Conservation (phyloP, 2,888 invertebrate genomes). For the Saturnia pavonia region DNA sequence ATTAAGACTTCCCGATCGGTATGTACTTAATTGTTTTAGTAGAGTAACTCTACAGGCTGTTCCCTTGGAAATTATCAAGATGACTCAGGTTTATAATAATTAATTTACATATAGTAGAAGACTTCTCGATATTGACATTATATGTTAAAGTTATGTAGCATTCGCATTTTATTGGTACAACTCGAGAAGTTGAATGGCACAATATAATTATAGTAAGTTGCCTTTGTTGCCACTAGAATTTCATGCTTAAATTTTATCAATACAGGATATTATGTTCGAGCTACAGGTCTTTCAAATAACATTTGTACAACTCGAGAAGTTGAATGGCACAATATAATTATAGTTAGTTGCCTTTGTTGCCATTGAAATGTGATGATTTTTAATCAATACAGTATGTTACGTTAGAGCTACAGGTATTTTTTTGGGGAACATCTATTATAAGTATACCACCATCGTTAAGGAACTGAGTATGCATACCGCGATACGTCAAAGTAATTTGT, state of each 20-base stretch:
- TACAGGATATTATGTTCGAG: too few relatives aligned
- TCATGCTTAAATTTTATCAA: too few relatives aligned
- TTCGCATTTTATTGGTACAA: neutral
- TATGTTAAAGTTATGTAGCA: neutral
- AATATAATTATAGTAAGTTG: too few relatives aligned
- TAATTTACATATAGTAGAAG: neutral
- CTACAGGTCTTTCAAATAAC: too few relatives aligned
- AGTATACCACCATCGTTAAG: neutral
- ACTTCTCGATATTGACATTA: neutral
- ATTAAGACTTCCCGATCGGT: constrained; percentile 87
- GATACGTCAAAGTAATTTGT: too few relatives aligned
- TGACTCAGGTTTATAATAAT: neutral
- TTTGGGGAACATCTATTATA: neutral
- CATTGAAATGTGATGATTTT: neutral
- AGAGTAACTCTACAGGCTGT: neutral
- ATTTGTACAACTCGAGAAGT: neutral
- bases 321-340: neutral
- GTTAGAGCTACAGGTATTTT: neutral
- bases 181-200: neutral
- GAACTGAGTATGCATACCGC: neutral
- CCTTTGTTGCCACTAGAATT: too few relatives aligned
- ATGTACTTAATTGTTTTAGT: constrained; percentile 73
- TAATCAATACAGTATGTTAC: neutral
- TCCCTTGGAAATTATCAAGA: neutral
- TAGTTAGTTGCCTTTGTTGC: neutral